These are phyloP conservation scores for Pachyrhynchus sulphureomaculatus DNA, from an alignment of 1,140 invertebrate species.

Conservation along the genomic window DNA sequence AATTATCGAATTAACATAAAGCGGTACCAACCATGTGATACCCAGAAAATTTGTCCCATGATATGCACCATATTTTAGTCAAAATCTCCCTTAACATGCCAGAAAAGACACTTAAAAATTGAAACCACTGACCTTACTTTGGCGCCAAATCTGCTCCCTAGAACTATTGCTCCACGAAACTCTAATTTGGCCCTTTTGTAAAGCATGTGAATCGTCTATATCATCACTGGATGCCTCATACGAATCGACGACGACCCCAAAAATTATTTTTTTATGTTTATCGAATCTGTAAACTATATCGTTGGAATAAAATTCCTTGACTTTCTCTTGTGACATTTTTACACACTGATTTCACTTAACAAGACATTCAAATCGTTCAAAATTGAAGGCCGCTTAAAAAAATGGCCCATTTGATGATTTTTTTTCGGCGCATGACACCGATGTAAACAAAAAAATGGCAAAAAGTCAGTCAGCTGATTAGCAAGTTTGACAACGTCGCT, in stretches of 20 bases:
- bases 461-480: conserved; percentile 17
- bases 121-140: conserved; percentile 20
- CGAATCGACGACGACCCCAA: conserved; percentile 90
- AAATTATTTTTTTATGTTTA: conserved; percentile 80
- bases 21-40: no score
- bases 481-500: no score
- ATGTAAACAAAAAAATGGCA: conserved; percentile 25
- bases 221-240: conserved; percentile 84
- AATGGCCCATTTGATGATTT: conserved; percentile 22
- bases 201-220: conserved; percentile 74
- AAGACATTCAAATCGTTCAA: conserved; percentile 10
- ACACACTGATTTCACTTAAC: not conserved
- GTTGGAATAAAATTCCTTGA: conserved; percentile 49
- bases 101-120: not conserved
- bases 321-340: conserved; percentile 43
- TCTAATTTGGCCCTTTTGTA: conserved; percentile 79
- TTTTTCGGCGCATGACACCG: conserved; percentile 29
- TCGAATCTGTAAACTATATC: conserved; percentile 85
- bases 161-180: conserved; percentile 68
- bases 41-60: no score
- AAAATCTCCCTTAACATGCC: no score
- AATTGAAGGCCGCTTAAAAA: conserved; percentile 17
- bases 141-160: conserved; percentile 39
- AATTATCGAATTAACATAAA: no score
- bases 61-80: no score